Percentiles rank a stretch among this genome's conserved stretches.
phyloP scores from a whole-genome alignment of 2,797 vertebrate species.

The Myotis vivesi region DNA sequence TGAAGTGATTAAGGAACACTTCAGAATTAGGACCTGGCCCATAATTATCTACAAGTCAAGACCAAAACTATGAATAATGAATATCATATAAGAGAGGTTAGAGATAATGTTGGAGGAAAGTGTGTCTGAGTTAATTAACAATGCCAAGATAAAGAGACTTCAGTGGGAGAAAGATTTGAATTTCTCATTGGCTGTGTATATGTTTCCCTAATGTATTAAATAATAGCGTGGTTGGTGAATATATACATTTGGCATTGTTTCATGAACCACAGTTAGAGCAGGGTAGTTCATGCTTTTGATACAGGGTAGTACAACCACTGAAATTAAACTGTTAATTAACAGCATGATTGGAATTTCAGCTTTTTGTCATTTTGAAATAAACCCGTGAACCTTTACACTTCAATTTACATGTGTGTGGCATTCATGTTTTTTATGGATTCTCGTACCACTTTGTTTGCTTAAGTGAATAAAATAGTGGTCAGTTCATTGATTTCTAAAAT shows the following conservation, averaged over 20 bases:
- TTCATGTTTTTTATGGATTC: neutral
- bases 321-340: neutral
- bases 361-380: slow-evolving; percentile 22
- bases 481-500: neutral
- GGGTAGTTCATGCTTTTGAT: neutral
- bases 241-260: slow-evolving; percentile 25
- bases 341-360: neutral
- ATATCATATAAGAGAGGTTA: slow-evolving; percentile 26
- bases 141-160: slow-evolving; percentile 35
- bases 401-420: neutral
- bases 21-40: slow-evolving; percentile 51
- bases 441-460: neutral
- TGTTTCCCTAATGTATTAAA: slow-evolving; percentile 30
- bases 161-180: neutral
- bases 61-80: slow-evolving; percentile 60
- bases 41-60: slow-evolving; percentile 64
- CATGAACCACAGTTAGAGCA: neutral
- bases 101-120: slow-evolving; percentile 25
- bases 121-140: slow-evolving; percentile 54
- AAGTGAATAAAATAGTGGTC: neutral
- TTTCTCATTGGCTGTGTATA: neutral
- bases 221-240: neutral
- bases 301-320: neutral
- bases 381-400: neutral
- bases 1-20: slow-evolving; percentile 65